Conservation (phyloP, 2,888 invertebrate species). For the Tubulanus polymorphus region DNA sequence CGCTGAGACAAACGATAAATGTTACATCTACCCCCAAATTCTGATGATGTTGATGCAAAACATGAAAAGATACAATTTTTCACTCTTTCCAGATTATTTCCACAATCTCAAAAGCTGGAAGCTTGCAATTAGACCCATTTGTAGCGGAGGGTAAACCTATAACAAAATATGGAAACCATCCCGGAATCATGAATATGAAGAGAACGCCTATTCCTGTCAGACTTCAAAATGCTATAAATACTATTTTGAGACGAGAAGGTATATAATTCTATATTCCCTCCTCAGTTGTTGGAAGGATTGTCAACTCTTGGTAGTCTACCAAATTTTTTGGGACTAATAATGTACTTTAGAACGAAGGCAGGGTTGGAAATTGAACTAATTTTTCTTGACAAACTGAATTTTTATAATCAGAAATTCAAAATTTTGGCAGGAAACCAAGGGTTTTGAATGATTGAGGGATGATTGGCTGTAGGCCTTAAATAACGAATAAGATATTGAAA, state of each 20-base stretch:
- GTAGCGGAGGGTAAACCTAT: neutral
- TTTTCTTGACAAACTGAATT: too few species aligned
- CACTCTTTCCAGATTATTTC: constrained; percentile 2
- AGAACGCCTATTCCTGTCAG: constrained; percentile 17
- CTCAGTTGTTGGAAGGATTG: neutral
- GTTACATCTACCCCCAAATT: too few species aligned
- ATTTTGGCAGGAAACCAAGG: neutral
- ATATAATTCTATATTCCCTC: neutral
- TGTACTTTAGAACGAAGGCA: too few species aligned
- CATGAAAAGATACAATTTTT: constrained; percentile 2
- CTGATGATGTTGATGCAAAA: too few species aligned
- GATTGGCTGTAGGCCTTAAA: too few species aligned
- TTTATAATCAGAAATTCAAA: neutral
- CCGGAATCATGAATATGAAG: constrained; percentile 22
- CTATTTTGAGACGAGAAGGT: constrained; percentile 23
- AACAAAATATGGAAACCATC: constrained; percentile 20
- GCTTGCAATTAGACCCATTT: neutral
- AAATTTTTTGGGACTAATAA: too few species aligned
- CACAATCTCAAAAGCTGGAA: neutral
- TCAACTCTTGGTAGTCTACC: too few species aligned
- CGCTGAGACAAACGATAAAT: too few species aligned
- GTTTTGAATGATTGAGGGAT: too few species aligned
- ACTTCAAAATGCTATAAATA: constrained; percentile 21
- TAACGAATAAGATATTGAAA: too few species aligned
- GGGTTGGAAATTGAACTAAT: too few species aligned